Evolutionary conservation across 1,140 invertebrate genomes (phyloP).

Genomic region (Drosophila sp.): DNA sequence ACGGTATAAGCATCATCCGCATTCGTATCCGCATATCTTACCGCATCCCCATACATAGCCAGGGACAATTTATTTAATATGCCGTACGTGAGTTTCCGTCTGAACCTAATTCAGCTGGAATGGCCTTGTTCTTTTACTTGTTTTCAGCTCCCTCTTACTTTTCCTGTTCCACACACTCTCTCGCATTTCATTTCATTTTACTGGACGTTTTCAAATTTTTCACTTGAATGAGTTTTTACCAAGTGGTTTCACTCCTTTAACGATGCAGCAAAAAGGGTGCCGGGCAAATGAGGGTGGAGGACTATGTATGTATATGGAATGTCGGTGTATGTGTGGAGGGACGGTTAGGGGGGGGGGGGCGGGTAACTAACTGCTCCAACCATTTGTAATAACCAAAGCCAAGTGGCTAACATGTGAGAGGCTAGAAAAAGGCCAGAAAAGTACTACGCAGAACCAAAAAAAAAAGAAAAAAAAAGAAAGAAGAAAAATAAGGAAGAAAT

Average conservation of each 20-base stretch:
- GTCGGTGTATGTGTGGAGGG: neutral
- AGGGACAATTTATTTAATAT: constrained; percentile 79
- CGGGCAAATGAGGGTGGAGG: constrained; percentile 3
- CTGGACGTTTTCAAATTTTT: constrained; percentile 79
- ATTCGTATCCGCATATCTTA: constrained; percentile 33
- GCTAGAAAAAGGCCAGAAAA: constrained; percentile 29
- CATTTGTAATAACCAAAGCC: constrained; percentile 71
- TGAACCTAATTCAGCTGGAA: constrained; percentile 34
- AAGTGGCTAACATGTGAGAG: constrained; percentile 44
- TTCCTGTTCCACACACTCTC: constrained; percentile 29
- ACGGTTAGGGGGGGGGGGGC: constrained; percentile 14
- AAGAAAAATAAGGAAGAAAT: neutral
- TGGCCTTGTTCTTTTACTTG: constrained; percentile 23
- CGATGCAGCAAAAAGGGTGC: constrained; percentile 33
- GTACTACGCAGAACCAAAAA: constrained; percentile 6
- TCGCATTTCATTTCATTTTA: constrained; percentile 68
- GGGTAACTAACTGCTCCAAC: constrained; percentile 32
- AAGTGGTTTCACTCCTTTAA: constrained; percentile 66
- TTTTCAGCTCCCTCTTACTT: constrained; percentile 18
- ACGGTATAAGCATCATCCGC: neutral
- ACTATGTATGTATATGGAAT: neutral
- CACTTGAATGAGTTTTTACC: constrained; percentile 65
- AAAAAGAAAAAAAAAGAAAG: constrained; percentile 17
- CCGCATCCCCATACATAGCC: constrained; percentile 64
- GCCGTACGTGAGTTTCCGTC: constrained; percentile 72